phyloP scores from a whole-genome alignment of 2,888 invertebrate genomes.

The Plemyria rubiginata region DNA sequence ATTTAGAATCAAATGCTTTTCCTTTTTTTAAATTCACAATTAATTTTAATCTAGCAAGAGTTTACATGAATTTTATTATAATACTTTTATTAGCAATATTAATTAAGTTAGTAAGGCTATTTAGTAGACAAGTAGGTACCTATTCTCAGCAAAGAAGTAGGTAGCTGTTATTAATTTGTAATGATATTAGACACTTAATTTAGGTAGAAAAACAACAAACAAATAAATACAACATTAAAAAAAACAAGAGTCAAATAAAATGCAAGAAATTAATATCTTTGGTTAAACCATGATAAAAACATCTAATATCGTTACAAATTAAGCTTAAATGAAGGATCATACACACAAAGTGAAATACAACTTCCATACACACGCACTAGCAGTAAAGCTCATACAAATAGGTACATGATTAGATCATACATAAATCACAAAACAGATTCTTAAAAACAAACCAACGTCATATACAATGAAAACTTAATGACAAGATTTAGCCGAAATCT shows the following conservation, averaged over 20 bases:
- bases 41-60: constrained; percentile 74
- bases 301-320: constrained; percentile 65
- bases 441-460: constrained; percentile 62
- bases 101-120: constrained; percentile 83
- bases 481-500: constrained; percentile 47
- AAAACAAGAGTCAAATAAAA: constrained; percentile 9
- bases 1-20: constrained; percentile 84
- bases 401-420: constrained; percentile 57
- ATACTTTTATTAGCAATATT: constrained; percentile 68
- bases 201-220: constrained; percentile 21
- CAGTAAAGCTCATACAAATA: constrained; percentile 49
- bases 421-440: constrained; percentile 45
- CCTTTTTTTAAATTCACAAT: constrained; percentile 76
- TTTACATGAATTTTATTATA: constrained; percentile 67
- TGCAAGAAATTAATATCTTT: constrained; percentile 28
- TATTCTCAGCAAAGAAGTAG: constrained; percentile 52
- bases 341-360: constrained; percentile 39
- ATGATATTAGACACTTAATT: constrained; percentile 53
- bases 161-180: constrained; percentile 54
- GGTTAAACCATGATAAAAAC: constrained; percentile 26
- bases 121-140: constrained; percentile 70
- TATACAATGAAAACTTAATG: constrained; percentile 75
- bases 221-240: constrained; percentile 22
- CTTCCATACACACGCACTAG: constrained; percentile 38
- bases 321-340: constrained; percentile 50